Base-by-base conservation (phyloP, 2,113 vertebrate genomes). In the Urocynchramus pylzowi region DNA sequence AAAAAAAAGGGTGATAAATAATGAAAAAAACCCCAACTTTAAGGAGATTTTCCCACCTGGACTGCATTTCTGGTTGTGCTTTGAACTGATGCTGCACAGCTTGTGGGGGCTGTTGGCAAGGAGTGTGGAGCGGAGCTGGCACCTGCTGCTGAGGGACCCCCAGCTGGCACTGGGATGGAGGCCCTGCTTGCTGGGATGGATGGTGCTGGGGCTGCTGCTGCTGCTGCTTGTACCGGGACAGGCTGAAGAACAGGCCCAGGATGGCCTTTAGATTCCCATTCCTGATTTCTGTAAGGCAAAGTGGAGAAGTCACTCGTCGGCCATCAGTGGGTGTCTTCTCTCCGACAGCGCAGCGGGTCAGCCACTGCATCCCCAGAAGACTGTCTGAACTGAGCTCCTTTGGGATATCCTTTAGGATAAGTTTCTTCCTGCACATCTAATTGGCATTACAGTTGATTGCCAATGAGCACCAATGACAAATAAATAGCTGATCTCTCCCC, bases 201-300 rank as follows among this genome's bases (percentile, higher is more conserved):
- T 98, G 95, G 57, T 96, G 96, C 74, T 98, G 98, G 31, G 97
- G 97, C 93, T 98, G 98, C 97, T 99, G 98, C 16, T 99, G 98
- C 93, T 99, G 99, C 95, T 99, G 99, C 96, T 99, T 99, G 98
- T 99, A 99, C 6, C 99, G 99, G 22, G 99, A 99, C 54, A 99
- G 97, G 95, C 99, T 99, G 98, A 99, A 99, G 98, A 99, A 99
- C 87, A 99, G 99, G 92, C 99, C 99, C 94, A 99, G 96, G 94
- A 99, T 99, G 95, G 99, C 99, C 98, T 99, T 99, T 90, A 99
- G 98, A 98, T 99, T 99, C 73, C 99, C 99, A 99, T 99, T 99
- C 50, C 99, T 98, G 95, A 99, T 99, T 97, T 99, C 99, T 99
- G 98, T 2, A 98, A 98, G 91, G 96, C 93, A 98, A 97, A 2